Conservation (phyloP, 2,797 vertebrate species). For the Agapornis canus region DNA sequence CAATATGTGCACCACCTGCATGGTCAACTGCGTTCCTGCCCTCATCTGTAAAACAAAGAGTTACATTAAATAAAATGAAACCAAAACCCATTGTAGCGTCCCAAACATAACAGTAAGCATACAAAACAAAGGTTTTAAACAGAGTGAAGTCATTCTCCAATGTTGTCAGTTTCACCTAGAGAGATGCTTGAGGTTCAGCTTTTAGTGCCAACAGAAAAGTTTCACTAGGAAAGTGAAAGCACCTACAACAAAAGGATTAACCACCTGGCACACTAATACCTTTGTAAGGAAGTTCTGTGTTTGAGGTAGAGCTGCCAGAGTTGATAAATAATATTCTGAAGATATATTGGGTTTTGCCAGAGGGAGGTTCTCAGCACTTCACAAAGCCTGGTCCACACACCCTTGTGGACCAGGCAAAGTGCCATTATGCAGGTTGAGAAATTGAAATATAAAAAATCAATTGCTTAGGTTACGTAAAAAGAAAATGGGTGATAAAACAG, state of each 20-base stretch:
- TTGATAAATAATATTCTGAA: neutral
- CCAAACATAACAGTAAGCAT: conserved; percentile 74
- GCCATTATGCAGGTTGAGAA: neutral
- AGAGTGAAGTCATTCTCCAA: conserved; percentile 45
- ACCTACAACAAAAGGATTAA: conserved; percentile 50
- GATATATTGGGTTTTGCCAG: neutral
- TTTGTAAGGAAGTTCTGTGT: neutral
- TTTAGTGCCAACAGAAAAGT: neutral
- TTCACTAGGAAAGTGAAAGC: neutral
- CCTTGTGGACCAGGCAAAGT: neutral
- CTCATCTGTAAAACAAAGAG: conserved; percentile 99
- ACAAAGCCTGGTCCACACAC: neutral
- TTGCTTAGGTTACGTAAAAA: neutral
- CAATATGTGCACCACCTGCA: conserved; percentile 98
- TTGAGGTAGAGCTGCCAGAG: neutral
- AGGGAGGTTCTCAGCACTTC: neutral
- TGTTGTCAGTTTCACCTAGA: neutral
- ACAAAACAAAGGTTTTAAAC: conserved; percentile 61
- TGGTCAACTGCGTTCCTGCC: conserved; percentile 99
- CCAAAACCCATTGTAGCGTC: conserved; percentile 70
- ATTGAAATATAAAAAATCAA: neutral
- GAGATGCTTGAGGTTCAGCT: neutral
- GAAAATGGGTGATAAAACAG: neutral
- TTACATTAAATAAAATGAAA: conserved; percentile 87
- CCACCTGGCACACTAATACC: neutral